Evolutionary conservation across 2,888 invertebrate species (phyloP).

Genomic region (Agrochola circellaris): DNA sequence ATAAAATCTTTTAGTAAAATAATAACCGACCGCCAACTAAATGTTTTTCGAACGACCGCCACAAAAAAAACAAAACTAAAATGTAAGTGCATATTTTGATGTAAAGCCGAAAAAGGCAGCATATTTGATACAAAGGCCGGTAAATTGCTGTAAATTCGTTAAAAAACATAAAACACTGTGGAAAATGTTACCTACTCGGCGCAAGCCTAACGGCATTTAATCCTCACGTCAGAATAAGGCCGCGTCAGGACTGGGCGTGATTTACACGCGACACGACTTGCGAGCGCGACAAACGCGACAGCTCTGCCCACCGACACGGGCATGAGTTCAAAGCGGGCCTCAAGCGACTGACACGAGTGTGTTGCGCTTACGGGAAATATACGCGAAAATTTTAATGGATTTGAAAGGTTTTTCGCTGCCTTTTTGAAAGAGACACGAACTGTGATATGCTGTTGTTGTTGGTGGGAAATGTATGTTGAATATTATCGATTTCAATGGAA

Average conservation of each 20-base stretch:
- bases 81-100: slow-evolving; percentile 40
- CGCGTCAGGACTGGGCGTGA: slow-evolving; percentile 62
- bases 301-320: slow-evolving; percentile 43
- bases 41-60: slow-evolving; percentile 6
- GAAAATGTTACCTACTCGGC: slow-evolving; percentile 59
- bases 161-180: slow-evolving; percentile 55
- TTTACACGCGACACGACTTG: slow-evolving; percentile 54
- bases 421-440: slow-evolving; percentile 13
- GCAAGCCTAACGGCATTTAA: slow-evolving; percentile 57
- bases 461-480: not conserved
- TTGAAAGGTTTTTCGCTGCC: slow-evolving; percentile 22
- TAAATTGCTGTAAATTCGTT: slow-evolving; percentile 58
- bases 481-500: not conserved
- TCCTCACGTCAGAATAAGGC: slow-evolving; percentile 60
- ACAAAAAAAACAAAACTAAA: not conserved
- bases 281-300: slow-evolving; percentile 60
- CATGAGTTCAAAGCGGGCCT: slow-evolving; percentile 57
- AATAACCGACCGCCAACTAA: slow-evolving; percentile 26
- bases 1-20: slow-evolving; percentile 11
- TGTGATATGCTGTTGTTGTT: not conserved
- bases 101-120: slow-evolving; percentile 38
- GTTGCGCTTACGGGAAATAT: slow-evolving; percentile 37
- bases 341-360: slow-evolving; percentile 53
- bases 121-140: slow-evolving; percentile 54
- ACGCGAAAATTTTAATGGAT: slow-evolving; percentile 30